Evolutionary conservation across 2,113 vertebrate genomes (phyloP).

Genomic region (Lepus europaeus): DNA sequence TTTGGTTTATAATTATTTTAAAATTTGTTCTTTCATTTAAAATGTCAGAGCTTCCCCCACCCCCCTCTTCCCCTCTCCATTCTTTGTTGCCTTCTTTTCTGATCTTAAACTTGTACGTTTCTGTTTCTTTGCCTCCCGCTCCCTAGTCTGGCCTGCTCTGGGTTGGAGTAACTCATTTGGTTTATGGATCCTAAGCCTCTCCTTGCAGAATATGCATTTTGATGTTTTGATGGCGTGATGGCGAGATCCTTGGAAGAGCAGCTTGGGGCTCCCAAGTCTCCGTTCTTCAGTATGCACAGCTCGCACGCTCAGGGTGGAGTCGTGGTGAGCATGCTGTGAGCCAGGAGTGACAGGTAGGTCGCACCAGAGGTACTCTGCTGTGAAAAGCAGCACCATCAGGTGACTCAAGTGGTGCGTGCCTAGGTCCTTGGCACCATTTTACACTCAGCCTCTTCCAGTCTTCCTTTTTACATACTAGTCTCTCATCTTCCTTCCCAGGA

Average conservation of each 20-base stretch:
- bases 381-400: not conserved
- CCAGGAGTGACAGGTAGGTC: not conserved
- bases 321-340: not conserved
- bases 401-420: not conserved
- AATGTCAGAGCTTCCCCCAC: not conserved
- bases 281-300: not conserved
- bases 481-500: not conserved
- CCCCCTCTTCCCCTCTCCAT: not conserved
- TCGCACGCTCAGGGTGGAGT: not conserved
- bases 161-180: not conserved
- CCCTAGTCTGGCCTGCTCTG: not conserved
- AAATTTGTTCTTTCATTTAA: constrained; percentile 11
- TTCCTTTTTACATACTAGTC: not conserved
- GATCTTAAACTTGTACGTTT: constrained; percentile 15
- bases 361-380: not conserved
- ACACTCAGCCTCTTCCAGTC: not conserved
- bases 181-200: not conserved
- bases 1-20: not conserved
- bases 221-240: not conserved
- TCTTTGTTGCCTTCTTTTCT: not conserved
- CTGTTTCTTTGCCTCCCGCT: not conserved
- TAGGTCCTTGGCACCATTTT: not conserved
- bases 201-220: not conserved
- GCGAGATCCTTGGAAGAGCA: constrained; percentile 10
- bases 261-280: not conserved